Conservation (phyloP, 2,113 vertebrate genomes). For the Mobula hypostoma region DNA sequence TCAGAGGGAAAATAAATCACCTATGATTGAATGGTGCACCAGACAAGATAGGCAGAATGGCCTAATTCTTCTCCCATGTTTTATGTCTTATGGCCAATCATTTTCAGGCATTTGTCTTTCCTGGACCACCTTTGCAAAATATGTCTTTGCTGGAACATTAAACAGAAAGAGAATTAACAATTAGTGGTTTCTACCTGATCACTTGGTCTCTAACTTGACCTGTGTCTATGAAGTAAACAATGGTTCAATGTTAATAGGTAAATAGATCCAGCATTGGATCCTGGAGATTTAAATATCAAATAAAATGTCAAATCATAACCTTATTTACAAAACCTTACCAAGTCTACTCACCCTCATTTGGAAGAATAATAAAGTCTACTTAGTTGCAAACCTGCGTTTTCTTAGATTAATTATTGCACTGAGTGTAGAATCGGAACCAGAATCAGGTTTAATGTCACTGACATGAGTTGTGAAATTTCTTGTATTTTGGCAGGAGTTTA, state of each 20-base stretch:
- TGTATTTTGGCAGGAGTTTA: too few species aligned
- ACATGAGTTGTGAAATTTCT: too few species aligned
- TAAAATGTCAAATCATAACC: background rate
- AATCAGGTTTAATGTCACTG: too few species aligned
- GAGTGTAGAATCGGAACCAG: too few species aligned
- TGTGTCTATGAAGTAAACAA: background rate
- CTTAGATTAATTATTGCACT: background rate
- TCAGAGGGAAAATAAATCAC: too few species aligned
- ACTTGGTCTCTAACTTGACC: background rate
- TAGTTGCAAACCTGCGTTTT: background rate
- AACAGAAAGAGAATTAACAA: background rate
- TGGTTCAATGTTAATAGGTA: background rate
- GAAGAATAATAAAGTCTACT: background rate
- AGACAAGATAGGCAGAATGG: too few species aligned
- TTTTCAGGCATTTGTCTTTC: background rate
- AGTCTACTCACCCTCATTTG: background rate
- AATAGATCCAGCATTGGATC: background rate
- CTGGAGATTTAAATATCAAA: background rate
- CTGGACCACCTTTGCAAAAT: background rate
- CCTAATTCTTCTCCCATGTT: too few species aligned
- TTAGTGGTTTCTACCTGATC: background rate
- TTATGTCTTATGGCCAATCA: background rate
- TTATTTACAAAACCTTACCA: background rate
- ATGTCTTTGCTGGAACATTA: background rate
- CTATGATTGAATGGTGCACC: too few species aligned